A percentile compares a stretch with the other conserved stretches of the same genome.
phyloP scores from a whole-genome alignment of 2,113 vertebrate genomes.

The Myiozetetes cayanensis region DNA sequence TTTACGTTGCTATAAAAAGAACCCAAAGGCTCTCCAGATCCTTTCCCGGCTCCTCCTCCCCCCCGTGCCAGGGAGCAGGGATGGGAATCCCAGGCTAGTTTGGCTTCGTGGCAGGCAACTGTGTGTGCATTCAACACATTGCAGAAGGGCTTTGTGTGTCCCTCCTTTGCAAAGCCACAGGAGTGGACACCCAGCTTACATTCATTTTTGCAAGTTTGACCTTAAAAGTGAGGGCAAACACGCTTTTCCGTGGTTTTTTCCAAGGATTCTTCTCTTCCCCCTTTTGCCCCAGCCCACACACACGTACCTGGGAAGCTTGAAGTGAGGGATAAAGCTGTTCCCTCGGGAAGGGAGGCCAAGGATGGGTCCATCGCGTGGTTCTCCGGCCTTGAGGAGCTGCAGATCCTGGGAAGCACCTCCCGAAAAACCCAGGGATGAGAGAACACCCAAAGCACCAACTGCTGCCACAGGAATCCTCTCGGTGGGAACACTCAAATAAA shows the following conservation, averaged over 20 bases:
- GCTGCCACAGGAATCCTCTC: not conserved
- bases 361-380: rapidly evolving
- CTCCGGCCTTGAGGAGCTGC: not conserved
- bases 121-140: not conserved
- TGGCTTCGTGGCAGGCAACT: not conserved
- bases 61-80: not conserved
- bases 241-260: rapidly evolving
- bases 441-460: not conserved
- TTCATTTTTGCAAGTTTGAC: not conserved
- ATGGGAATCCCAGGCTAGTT: not conserved
- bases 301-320: not conserved
- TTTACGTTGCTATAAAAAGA: conserved; percentile 38
- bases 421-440: not conserved
- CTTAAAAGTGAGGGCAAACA: not conserved
- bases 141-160: not conserved
- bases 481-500: not conserved
- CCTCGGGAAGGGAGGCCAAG: not conserved
- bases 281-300: too few relatives aligned
- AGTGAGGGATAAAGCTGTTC: not conserved
- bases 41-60: not conserved
- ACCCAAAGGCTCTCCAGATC: not conserved
- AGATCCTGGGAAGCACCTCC: not conserved
- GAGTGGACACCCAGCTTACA: rapidly evolving
- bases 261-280: not conserved
- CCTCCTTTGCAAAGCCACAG: not conserved